Evolutionary conservation across 2,113 vertebrate genomes (phyloP).

Genomic region (Semicossyphus pulcher): DNA sequence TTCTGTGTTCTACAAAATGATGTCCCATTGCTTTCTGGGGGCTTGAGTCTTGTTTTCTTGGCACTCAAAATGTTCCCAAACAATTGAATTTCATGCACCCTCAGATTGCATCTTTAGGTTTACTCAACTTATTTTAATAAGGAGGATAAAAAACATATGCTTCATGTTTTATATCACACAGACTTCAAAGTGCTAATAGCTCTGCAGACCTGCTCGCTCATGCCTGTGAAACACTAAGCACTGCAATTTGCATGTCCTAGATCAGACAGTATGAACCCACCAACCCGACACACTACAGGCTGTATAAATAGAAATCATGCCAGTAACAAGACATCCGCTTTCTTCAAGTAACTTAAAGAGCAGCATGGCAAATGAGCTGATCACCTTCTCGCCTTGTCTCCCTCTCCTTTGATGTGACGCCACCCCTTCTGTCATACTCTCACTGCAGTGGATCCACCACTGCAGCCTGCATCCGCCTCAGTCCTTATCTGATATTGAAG

Average conservation of each 20-base stretch:
- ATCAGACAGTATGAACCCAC: conserved; percentile 13
- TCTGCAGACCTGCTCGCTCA: too few relatives aligned
- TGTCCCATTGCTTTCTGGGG: neutral
- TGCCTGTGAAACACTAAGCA: neutral
- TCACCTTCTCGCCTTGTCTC: conserved; percentile 1
- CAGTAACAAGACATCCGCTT: neutral
- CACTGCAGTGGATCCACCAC: neutral
- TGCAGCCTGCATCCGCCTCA: neutral
- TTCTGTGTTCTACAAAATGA: neutral
- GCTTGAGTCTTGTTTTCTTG: too few relatives aligned
- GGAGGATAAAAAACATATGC: neutral
- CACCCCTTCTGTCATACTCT: neutral
- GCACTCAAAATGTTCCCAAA: too few relatives aligned
- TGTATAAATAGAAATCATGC: conserved; percentile 14
- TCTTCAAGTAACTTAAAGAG: conserved; percentile 26
- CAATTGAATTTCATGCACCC: neutral
- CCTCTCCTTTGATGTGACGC: conserved; percentile 4
- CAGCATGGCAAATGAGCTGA: conserved; percentile 24
- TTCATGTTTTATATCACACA: neutral
- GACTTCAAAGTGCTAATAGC: neutral
- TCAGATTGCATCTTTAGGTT: neutral
- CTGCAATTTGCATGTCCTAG: conserved; percentile 19
- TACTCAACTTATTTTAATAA: too few relatives aligned
- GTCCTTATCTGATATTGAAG: neutral
- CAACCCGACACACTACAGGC: neutral